Evolutionary conservation across 2,888 invertebrate species (phyloP).

Genomic region (Drosophila anomalipes): DNA sequence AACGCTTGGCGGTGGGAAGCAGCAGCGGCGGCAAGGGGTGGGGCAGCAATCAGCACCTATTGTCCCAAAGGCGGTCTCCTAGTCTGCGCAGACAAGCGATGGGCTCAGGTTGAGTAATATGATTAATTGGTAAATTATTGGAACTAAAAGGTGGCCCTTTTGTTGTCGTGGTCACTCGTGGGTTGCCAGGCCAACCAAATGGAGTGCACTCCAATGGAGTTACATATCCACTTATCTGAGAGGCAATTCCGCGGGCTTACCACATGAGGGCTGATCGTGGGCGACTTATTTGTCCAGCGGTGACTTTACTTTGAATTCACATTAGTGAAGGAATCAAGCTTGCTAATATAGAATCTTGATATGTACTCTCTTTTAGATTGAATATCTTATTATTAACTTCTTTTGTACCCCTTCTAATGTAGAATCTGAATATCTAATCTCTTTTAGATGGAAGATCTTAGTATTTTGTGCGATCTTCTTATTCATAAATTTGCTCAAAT

Average conservation of each 20-base stretch:
- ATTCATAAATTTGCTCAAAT: not conserved
- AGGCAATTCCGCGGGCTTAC: constrained; percentile 12
- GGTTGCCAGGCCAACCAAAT: constrained; percentile 25
- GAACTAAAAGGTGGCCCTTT: constrained; percentile 75
- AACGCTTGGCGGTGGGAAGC: constrained; percentile 18
- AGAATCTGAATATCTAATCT: not conserved
- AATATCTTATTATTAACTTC: not conserved
- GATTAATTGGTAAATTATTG: constrained; percentile 84
- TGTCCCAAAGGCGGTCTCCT: constrained; percentile 39
- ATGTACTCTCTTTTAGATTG: not conserved
- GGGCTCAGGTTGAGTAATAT: constrained; percentile 68
- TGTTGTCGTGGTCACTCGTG: constrained; percentile 51
- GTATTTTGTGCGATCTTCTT: not conserved
- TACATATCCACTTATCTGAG: constrained; percentile 49
- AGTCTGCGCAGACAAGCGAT: constrained; percentile 31
- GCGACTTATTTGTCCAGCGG: constrained; percentile 29
- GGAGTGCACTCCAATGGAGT: constrained; percentile 44
- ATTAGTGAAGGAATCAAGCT: not conserved
- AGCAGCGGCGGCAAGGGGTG: constrained; percentile 34
- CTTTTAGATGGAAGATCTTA: not conserved
- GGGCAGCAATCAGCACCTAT: constrained; percentile 80
- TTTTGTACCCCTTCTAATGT: not conserved
- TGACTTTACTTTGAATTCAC: constrained; percentile 9
- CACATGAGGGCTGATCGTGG: constrained; percentile 42
- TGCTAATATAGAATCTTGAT: constrained; percentile 7